Evolutionary conservation across 2,888 invertebrate species (phyloP).

Genomic region (Vanessa cardui): DNA sequence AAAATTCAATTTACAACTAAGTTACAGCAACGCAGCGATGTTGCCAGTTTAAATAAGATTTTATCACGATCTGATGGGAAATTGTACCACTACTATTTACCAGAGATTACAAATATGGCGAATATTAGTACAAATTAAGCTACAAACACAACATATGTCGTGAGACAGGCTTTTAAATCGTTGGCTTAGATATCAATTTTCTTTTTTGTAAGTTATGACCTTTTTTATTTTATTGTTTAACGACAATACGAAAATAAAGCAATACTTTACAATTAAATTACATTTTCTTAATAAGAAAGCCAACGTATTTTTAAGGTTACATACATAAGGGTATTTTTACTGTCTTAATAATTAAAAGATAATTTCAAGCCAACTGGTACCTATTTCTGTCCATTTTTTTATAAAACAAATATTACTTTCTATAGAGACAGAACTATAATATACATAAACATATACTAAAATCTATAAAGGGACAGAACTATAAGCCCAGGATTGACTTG

Average conservation of each 20-base stretch:
- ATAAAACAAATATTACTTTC: constrained; percentile 3
- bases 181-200: constrained; percentile 23
- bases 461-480: constrained; percentile 10
- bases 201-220: not conserved
- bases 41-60: constrained; percentile 58
- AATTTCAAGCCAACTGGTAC: constrained; percentile 1
- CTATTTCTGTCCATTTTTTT: constrained; percentile 11
- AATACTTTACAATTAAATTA: constrained; percentile 32
- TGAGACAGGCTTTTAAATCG: constrained; percentile 72
- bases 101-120: constrained; percentile 55
- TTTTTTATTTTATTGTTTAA: not conserved
- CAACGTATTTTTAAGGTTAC: constrained; percentile 5
- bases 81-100: constrained; percentile 61
- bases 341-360: constrained; percentile 3
- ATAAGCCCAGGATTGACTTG: constrained; percentile 4
- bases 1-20: constrained; percentile 70
- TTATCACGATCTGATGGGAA: constrained; percentile 78
- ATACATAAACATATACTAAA: not conserved
- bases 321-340: not conserved
- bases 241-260: not conserved
- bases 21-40: constrained; percentile 62
- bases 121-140: constrained; percentile 36
- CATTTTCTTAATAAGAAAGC: constrained; percentile 4
- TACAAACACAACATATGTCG: constrained; percentile 79
- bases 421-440: constrained; percentile 8